Conservation (phyloP, 53 echinoderm and acorn worm genomes). For the Mesocentrotus franciscanus region DNA sequence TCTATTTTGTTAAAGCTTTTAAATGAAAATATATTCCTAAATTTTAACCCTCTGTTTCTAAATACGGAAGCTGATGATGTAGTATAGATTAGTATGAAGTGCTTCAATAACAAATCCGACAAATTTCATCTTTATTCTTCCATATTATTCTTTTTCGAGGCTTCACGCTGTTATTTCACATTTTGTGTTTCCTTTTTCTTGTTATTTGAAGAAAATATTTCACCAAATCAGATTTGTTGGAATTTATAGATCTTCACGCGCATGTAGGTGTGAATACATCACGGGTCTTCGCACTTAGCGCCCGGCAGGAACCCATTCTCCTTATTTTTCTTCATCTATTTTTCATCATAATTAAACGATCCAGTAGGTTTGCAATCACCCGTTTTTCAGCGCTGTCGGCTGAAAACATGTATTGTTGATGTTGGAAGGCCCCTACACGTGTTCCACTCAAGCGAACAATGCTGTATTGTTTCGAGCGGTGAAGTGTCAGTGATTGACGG, state of each 20-base stretch:
- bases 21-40: neutral
- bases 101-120: neutral
- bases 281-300: slow-evolving; percentile 43
- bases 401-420: slow-evolving; percentile 50
- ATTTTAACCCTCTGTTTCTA: neutral
- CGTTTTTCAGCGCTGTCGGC: slow-evolving; percentile 8
- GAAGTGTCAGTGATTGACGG: slow-evolving; percentile 56
- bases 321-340: slow-evolving; percentile 18
- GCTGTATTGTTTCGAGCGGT: slow-evolving; percentile 56
- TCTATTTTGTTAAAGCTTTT: too few species aligned
- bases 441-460: slow-evolving; percentile 35
- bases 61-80: neutral
- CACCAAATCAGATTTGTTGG: neutral
- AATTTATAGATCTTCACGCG: neutral
- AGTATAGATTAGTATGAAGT: neutral
- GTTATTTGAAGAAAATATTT: neutral
- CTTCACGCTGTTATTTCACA: neutral
- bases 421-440: slow-evolving; percentile 40
- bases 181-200: neutral
- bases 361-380: slow-evolving; percentile 31
- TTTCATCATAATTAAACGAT: slow-evolving; percentile 50
- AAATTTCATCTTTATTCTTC: neutral
- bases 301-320: neutral
- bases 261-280: neutral
- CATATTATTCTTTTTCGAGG: neutral